Evolutionary conservation across 2,888 invertebrate species (phyloP).

Genomic region (Magallana nippona): DNA sequence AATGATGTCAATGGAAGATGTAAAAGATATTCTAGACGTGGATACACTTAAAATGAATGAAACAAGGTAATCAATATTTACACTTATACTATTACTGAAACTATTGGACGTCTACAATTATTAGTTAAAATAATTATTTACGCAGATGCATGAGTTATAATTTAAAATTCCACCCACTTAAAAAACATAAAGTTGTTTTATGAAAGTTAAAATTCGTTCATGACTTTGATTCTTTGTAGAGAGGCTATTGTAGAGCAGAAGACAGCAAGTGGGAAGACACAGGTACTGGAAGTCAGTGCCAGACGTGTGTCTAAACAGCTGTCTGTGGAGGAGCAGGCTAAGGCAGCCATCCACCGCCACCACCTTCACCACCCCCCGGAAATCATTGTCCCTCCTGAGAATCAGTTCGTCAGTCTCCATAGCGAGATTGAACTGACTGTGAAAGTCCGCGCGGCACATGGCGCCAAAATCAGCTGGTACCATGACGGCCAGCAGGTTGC

Average conservation of each 20-base stretch:
- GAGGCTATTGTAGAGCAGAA: conserved; percentile 37
- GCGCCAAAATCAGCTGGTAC: conserved; percentile 45
- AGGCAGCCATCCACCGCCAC: neutral
- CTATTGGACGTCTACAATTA: no score
- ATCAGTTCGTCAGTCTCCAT: conserved; percentile 39
- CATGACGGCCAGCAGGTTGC: conserved; percentile 42
- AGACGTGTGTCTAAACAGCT: conserved; percentile 34
- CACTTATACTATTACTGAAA: neutral
- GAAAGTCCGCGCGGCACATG: conserved; percentile 43
- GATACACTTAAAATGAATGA: conserved; percentile 35
- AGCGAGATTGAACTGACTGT: conserved; percentile 48
- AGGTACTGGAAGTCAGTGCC: conserved; percentile 37
- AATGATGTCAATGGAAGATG: conserved; percentile 34
- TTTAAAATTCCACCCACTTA: no score
- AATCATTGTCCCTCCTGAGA: conserved; percentile 43
- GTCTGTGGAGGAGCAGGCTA: neutral
- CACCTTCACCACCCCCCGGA: conserved; percentile 49
- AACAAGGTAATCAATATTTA: neutral
- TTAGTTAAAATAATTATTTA: no score
- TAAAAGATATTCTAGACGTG: conserved; percentile 34
- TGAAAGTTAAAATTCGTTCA: neutral
- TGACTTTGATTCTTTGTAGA: neutral
- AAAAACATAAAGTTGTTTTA: neutral
- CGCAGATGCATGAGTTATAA: no score
- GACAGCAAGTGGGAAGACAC: conserved; percentile 32